Base-by-base conservation (phyloP, 2,888 invertebrate species). In the Panorpa germanica region DNA sequence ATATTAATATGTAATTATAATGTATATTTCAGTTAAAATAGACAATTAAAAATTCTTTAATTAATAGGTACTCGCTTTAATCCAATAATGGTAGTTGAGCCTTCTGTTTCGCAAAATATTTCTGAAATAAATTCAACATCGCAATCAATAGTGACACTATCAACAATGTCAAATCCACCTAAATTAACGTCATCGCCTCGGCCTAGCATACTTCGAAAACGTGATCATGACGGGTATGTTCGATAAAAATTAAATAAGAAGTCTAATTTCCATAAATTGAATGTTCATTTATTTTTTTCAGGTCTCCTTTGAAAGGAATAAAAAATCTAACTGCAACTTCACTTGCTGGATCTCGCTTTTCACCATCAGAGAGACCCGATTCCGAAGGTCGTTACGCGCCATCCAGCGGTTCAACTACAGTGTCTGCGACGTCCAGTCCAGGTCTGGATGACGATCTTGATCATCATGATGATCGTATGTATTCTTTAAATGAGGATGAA, bases 191-290 rank as follows among this genome's bases (percentile, higher is more conserved):
- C 36, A 2, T 32, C 34, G 9, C 36, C 35, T 19, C 37, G 85
- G 37, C 83, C 85, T 2, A 80, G 82, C 44, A 80, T 91, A 55
- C 56, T 91, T 34, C 63, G 90, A 35, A 91, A 91, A 56, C 63
- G 90, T 21, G 88, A 88, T 40, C 66, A 72, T 28, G 88, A 88
- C 34, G 70, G 70, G 70, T 70, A 47, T 50, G 53, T 41, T 20
- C 6, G 18, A 5, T 9, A 5, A 20, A 8, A 51, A 49, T 7
- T 18, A 20, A 19, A 25, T 23, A 20, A 19, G 13, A n/a, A n/a
- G n/a, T n/a, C n/a, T n/a, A n/a, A n/a, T n/a, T n/a, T n/a, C n/a
- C n/a, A n/a, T 12, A n/a, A 15, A 14, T 29, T 26, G 6, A 32
- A 25, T 24, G 25, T 26, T 34, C 26, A 25, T 31, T 6, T 13